Evolutionary conservation across 2,888 invertebrate genomes (phyloP), one percentile per base, ranked within the genome.

Genomic region (Troides oblongomaculatus): DNA sequence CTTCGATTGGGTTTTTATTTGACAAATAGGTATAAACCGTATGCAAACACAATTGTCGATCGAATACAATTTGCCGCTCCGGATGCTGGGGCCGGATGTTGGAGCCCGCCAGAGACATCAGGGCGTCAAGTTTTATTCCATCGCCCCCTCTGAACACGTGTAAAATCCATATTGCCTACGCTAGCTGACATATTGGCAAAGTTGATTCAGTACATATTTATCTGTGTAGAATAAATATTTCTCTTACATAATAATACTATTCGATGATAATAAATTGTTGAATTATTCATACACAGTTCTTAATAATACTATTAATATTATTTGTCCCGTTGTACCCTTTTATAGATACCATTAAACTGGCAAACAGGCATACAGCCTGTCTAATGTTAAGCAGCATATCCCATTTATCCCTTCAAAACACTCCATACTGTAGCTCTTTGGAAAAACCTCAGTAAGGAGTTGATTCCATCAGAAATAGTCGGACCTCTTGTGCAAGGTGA

Each of bases 1-100:
- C 63, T 67, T 67, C 61, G 61, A 70, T 67, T 70, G 56, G 64
- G 53, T 66, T 70, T 70, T 67, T 70, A 67, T 70, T 70, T 70
- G 70, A 56, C 66, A 70, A 66, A 70, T 70, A 63, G 62, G 66
- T 70, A 70, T 70, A 67, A 67, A 60, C 70, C 70, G 66, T 67
- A 67, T 70, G 67, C 70, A 70, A 70, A 70, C 59, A 70, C 63
- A 70, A 70, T 67, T 60, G 70, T 70, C 70, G 67, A 70, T 70
- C 67, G 67, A 67, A 70, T 67, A 70, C 70, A 70, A 70, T 70
- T 70, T 70, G 64, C 63, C 67, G 70, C 66, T 67, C 70, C 70
- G 70, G 70, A 67, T 60, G 67, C 64, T 39, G 56, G 58, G 64
- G 67, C 63, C 70, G 70, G 70, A 67, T 61, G 70, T 67, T 43